phyloP scores from a whole-genome alignment of 2,113 vertebrate species.

The Colius striatus region DNA sequence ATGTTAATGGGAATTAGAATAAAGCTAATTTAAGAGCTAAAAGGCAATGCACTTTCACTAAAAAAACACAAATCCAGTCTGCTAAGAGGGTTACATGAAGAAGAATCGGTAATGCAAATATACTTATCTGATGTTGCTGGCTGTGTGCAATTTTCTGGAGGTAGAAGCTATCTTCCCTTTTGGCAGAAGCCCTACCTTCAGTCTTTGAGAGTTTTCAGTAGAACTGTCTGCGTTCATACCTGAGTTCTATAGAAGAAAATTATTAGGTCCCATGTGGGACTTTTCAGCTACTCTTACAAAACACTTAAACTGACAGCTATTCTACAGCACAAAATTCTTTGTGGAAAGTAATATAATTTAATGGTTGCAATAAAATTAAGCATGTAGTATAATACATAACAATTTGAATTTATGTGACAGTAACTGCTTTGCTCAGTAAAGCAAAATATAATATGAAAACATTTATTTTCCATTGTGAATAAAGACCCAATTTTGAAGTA shows the following conservation, averaged over 20 bases:
- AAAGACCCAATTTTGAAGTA: background rate
- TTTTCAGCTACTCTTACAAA: slow-evolving; percentile 26
- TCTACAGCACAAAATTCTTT: background rate
- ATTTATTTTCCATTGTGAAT: slow-evolving; percentile 5
- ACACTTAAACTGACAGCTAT: slow-evolving; percentile 21
- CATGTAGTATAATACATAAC: background rate
- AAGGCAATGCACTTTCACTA: slow-evolving; percentile 62
- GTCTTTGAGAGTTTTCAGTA: background rate
- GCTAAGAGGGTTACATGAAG: background rate
- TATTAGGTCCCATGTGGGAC: background rate
- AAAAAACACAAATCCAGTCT: slow-evolving; percentile 53
- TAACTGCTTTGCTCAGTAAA: slow-evolving; percentile 1
- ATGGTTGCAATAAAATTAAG: slow-evolving; percentile 6
- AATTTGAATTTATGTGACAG: background rate
- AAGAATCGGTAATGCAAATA: slow-evolving; percentile 6
- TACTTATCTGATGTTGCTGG: slow-evolving; percentile 23
- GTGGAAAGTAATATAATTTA: slow-evolving; percentile 12
- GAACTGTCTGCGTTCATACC: background rate
- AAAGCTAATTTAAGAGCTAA: slow-evolving; percentile 47
- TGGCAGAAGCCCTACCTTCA: background rate
- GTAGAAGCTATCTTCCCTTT: background rate
- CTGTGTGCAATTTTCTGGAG: slow-evolving; percentile 9
- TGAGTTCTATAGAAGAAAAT: background rate
- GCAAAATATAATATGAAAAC: slow-evolving; percentile 15
- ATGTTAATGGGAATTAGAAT: slow-evolving; percentile 45